A percentile compares a stretch with the other conserved stretches of the same genome.
Evolutionary conservation across 2,888 invertebrate genomes (phyloP).

Genomic region (Nysson spinosus): DNA sequence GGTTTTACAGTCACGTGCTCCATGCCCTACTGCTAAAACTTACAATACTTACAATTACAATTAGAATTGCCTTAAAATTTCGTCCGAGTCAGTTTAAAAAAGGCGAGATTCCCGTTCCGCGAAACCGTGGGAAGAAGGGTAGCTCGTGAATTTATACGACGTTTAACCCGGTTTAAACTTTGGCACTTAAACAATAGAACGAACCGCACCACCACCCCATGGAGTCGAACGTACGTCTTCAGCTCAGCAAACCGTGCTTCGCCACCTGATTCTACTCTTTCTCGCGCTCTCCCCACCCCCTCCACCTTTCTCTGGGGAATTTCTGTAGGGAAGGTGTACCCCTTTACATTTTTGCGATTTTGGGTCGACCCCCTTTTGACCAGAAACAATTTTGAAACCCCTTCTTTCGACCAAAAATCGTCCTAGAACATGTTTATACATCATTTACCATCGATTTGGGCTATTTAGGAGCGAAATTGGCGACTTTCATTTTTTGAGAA

Average conservation of each 20-base stretch:
- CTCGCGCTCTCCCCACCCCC: slow-evolving; percentile 16
- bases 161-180: slow-evolving; percentile 74
- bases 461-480: no score
- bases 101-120: not conserved
- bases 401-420: no score
- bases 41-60: no score
- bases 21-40: no score
- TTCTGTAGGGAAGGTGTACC: not conserved
- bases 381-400: no score
- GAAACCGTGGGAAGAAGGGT: slow-evolving; percentile 13
- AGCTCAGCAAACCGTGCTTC: slow-evolving; percentile 38
- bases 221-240: slow-evolving; percentile 69
- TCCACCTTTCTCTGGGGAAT: not conserved
- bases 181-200: slow-evolving; percentile 75
- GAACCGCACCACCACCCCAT: slow-evolving; percentile 52
- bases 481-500: no score
- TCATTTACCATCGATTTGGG: no score
- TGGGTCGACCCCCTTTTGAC: no score
- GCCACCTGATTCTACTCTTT: slow-evolving; percentile 23
- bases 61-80: no score
- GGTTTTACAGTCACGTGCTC: no score
- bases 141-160: slow-evolving; percentile 70
- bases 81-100: slow-evolving; percentile 34
- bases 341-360: no score
- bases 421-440: no score